Evolutionary conservation across 2,797 vertebrate genomes (phyloP), one percentile per base, ranked within the genome.

Genomic region (Sylvilagus floridanus): DNA sequence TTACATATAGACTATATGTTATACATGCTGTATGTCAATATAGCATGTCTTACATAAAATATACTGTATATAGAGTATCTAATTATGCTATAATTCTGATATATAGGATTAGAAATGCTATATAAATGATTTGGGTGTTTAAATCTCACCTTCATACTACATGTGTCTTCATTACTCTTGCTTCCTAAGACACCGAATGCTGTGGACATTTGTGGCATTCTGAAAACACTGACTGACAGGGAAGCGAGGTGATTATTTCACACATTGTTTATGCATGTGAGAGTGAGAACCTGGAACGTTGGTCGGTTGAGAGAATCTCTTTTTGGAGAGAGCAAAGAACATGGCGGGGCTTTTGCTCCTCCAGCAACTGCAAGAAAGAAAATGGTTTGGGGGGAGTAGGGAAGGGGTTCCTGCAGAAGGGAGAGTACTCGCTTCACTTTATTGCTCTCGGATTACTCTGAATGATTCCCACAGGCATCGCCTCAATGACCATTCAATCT

Each of bases 401-500:
- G 9, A 13, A 62, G 82, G 60, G 54, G 14, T 57, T 57, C 24
- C 5, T 89, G 57, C 75, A 32, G 16, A 91, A 19, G 35, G 12
- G 17, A 71, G 86, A 14, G 28, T 28, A 4, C 42, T 92, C 30
- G 28, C 35, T 79, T 85, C 22, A 26, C 42, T 91, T 84, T 89
- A 79, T 93, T 50, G 7, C 76, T 78, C 79, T 28, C 75, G 89
- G 32, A 82, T 87, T 69, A 92, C 77, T 88, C 90, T 30, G 69
- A 90, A 91, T 95, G 91, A 95, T 96, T 88, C 89, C 95, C 85
- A 78, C 66, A 88, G 77, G 65, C 69, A 92, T 91, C 79, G 79
- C 91, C 54, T 95, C 95, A 86, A 73, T 94, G 95, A 95, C 57
- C 89, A 79, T 81, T 17, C 83, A 86, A 50, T 91, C 54, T 93